Conservation (phyloP, 2,113 vertebrate genomes). For the Mungos mungo region DNA sequence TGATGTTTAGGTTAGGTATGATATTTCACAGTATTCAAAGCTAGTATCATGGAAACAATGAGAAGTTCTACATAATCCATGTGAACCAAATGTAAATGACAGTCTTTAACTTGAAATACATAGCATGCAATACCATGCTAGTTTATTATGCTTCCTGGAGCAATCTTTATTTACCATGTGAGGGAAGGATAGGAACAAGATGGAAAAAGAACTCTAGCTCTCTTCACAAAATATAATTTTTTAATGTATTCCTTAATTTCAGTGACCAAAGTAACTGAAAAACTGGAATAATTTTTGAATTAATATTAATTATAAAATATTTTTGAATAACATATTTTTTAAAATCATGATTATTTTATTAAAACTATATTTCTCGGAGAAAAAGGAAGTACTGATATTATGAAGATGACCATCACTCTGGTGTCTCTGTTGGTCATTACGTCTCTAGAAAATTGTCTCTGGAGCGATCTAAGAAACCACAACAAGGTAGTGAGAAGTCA, state of each 20-base stretch:
- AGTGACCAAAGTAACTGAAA: background rate
- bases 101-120: background rate
- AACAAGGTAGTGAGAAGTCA: background rate
- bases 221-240: background rate
- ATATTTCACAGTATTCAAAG: background rate
- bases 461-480: background rate
- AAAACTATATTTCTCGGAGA: background rate
- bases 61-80: background rate
- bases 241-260: background rate
- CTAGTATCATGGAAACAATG: background rate
- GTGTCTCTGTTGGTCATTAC: background rate
- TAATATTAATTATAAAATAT: background rate
- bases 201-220: background rate
- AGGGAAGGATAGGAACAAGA: background rate
- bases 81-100: background rate
- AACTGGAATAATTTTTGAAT: background rate
- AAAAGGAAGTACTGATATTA: background rate
- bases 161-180: background rate
- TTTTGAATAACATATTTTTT: slow-evolving; percentile 18
- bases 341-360: background rate
- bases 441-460: background rate
- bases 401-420: background rate
- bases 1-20: background rate
- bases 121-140: background rate
- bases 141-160: background rate